Evolutionary conservation across 2,113 vertebrate species (phyloP).

Genomic region (Raja brachyura): DNA sequence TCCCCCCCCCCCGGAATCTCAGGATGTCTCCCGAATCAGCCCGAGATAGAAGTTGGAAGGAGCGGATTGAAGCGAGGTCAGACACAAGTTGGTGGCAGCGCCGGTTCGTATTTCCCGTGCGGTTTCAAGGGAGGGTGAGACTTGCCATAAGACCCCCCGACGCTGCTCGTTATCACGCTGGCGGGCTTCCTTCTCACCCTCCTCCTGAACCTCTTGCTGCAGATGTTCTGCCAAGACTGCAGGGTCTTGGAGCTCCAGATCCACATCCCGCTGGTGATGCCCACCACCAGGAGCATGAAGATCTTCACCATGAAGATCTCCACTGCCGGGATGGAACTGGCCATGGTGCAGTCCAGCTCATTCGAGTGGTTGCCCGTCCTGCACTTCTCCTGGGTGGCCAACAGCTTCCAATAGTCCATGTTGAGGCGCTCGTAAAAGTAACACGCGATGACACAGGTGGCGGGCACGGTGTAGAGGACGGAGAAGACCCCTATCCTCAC

Average conservation of each 20-base stretch:
- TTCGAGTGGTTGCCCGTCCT: constrained; percentile 51
- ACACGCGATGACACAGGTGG: constrained; percentile 92
- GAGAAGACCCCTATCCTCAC: constrained; percentile 93
- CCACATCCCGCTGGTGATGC: constrained; percentile 96
- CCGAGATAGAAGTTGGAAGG: not conserved
- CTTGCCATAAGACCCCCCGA: constrained; percentile 80
- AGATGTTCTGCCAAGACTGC: constrained; percentile 92
- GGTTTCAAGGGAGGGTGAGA: constrained; percentile 77
- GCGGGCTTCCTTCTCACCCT: constrained; percentile 77
- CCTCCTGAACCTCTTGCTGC: constrained; percentile 76
- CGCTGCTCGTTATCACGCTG: constrained; percentile 68
- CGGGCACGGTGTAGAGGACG: constrained; percentile 86
- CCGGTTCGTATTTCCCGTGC: constrained; percentile 75
- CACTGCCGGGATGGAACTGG: constrained; percentile 78
- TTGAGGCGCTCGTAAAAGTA: constrained; percentile 93
- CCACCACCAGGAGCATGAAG: constrained; percentile 91
- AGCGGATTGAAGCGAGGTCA: constrained; percentile 50
- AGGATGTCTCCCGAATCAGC: not conserved
- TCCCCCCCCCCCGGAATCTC: too few relatives aligned
- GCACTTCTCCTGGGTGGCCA: constrained; percentile 72
- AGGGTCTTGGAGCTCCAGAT: constrained; percentile 97
- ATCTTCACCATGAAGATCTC: constrained; percentile 97
- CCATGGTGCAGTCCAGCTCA: constrained; percentile 74
- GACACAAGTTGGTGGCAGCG: constrained; percentile 77
- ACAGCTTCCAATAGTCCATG: constrained; percentile 81